phyloP scores from a whole-genome alignment of 2,797 vertebrate genomes.

The Heteromormyrus szaboi region DNA sequence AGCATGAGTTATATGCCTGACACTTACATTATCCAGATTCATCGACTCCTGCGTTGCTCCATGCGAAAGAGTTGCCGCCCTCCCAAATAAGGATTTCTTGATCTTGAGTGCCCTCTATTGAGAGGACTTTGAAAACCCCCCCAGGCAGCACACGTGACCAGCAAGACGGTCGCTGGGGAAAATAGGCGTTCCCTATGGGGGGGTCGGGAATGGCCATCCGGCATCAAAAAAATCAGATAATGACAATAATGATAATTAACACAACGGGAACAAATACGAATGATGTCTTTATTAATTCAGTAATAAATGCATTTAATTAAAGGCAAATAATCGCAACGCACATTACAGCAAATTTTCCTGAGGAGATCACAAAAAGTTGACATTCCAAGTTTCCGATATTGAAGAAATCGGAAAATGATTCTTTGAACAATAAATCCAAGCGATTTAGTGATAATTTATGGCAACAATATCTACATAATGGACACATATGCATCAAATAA shows the following conservation, averaged over 20 bases:
- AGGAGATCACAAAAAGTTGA: neutral
- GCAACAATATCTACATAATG: neutral
- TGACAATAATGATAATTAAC: constrained; percentile 18
- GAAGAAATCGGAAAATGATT: neutral
- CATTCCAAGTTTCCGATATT: neutral
- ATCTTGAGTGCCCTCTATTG: constrained; percentile 81
- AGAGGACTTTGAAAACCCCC: constrained; percentile 58
- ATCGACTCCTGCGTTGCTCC: constrained; percentile 72
- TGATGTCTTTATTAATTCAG: neutral
- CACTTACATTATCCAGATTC: constrained; percentile 79
- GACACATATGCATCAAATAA: neutral
- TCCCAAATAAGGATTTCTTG: constrained; percentile 70
- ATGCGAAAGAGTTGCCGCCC: constrained; percentile 53
- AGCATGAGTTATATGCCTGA: constrained; percentile 77
- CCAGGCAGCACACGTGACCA: constrained; percentile 35
- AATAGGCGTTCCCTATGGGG: constrained; percentile 21
- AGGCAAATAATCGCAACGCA: neutral
- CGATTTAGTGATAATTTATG: neutral
- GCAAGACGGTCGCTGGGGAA: constrained; percentile 30
- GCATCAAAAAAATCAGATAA: constrained; percentile 18
- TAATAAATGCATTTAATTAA: neutral
- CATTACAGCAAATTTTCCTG: constrained; percentile 1
- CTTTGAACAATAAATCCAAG: neutral
- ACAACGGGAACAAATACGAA: neutral
- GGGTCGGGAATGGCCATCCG: neutral